Conservation (phyloP, 2,888 invertebrate species). For the Ptychoptera albimana region DNA sequence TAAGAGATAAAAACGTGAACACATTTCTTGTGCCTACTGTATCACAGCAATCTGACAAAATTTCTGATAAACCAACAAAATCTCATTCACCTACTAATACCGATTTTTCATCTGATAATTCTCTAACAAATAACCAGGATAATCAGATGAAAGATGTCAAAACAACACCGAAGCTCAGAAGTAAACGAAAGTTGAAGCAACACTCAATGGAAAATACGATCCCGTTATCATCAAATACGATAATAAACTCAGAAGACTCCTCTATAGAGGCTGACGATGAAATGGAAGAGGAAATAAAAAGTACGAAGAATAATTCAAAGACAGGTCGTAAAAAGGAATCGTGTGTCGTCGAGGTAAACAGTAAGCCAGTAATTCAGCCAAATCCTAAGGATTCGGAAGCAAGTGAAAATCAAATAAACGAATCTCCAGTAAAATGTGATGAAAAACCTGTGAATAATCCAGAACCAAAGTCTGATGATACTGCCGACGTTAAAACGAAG, state of each 20-base stretch:
- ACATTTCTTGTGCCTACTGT: too few relatives aligned
- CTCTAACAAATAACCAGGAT: constrained; percentile 3
- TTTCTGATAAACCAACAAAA: too few relatives aligned
- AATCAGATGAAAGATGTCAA: constrained; percentile 12
- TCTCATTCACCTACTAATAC: too few relatives aligned
- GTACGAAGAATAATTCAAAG: not conserved
- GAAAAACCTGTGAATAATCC: constrained; percentile 10
- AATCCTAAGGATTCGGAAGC: not conserved
- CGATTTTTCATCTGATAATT: too few relatives aligned
- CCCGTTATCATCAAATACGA: constrained; percentile 16
- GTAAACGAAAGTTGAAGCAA: constrained; percentile 17
- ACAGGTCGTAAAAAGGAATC: too few relatives aligned
- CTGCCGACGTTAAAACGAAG: constrained; percentile 23
- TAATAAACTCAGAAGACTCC: constrained; percentile 38
- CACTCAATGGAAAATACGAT: constrained; percentile 13
- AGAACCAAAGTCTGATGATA: not conserved
- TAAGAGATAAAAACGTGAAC: too few relatives aligned
- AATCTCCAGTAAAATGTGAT: constrained; percentile 9
- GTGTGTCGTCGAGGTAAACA: too few relatives aligned
- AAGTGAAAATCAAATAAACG: not conserved
- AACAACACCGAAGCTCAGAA: constrained; percentile 24
- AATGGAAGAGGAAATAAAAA: constrained; percentile 31
- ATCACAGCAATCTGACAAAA: too few relatives aligned
- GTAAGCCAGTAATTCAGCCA: not conserved
- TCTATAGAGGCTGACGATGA: constrained; percentile 51